Evolutionary conservation across 1,140 invertebrate species (phyloP), one percentile per base, ranked within the genome.

Genomic region (Caenorhabditis inopinata): DNA sequence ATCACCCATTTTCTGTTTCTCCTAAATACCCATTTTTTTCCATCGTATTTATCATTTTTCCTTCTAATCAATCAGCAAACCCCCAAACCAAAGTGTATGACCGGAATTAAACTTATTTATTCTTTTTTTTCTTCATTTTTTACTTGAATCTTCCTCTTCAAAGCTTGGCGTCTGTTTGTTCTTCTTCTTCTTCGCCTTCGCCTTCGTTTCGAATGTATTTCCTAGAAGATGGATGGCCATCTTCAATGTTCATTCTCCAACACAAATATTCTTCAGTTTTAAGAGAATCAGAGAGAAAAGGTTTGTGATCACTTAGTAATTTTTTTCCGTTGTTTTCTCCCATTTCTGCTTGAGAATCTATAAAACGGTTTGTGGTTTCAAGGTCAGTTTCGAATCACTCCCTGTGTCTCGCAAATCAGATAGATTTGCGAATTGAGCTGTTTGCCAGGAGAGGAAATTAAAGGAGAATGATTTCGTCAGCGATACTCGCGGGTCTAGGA

Each of bases 381-480:
- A 68, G 58, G 58, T 68, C 58, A 68, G n/a, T 68, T 38, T 68
- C 38, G 58, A 68, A 38, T 32, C 12, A 38, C 23, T 21, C n/a
- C 12, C 58, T 4, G 21, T 32, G 21, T 18, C 35, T 68, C 32
- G 9, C 7, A 18, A 53, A 53, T 7, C 27, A 29, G 32, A 42
- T 5, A 42, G 14, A 68, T 68, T 12, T 29, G 58, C 58, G 58
- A 68, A 68, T 38, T 68, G 58, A 68, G 23, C 58, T 68, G 58
- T 68, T 68, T 68, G 6, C 32, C 16, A 21, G 38, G n/a, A 25
- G 11, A 16, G n/a, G 32, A 38, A 11, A 9, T 14, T n/a, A 53
- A 25, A 53, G 9, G 49, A 27, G 27, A 25, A 11, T 4, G 23
- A 6, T 6, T 25, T 53, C 5, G 38, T 42, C 38, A 7, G 6